Evolutionary conservation across 2,113 vertebrate species (phyloP).

Genomic region (Madoqua kirkii): DNA sequence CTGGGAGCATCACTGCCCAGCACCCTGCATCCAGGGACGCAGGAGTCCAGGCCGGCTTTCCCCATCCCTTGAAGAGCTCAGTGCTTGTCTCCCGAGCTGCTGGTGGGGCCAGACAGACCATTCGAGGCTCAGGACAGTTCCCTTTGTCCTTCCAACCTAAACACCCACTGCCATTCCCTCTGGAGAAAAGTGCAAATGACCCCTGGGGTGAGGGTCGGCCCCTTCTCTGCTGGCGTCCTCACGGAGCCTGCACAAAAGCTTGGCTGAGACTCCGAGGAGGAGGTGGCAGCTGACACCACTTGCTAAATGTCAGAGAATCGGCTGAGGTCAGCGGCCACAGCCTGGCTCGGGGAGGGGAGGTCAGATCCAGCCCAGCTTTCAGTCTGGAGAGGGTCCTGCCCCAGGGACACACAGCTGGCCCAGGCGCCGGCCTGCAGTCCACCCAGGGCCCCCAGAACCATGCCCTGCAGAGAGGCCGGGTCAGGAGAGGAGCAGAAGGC

Average conservation of each 20-base stretch:
- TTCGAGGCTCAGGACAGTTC: neutral
- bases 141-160: too few relatives aligned
- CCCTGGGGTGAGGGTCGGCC: neutral
- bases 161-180: neutral
- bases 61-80: neutral
- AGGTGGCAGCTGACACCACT: neutral
- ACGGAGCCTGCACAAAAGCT: neutral
- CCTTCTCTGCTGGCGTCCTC: neutral
- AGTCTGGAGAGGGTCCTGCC: neutral
- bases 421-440: neutral
- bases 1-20: neutral
- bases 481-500: neutral
- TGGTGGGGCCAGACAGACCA: neutral
- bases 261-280: neutral
- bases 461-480: fast-evolving
- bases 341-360: neutral
- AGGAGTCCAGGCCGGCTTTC: neutral
- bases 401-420: neutral
- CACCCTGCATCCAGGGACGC: neutral
- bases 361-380: neutral
- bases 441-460: neutral
- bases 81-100: too few relatives aligned
- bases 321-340: neutral
- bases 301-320: neutral
- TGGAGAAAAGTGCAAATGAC: neutral